phyloP scores from a whole-genome alignment of 1,140 invertebrate genomes.

The Heliconius melpomene region DNA sequence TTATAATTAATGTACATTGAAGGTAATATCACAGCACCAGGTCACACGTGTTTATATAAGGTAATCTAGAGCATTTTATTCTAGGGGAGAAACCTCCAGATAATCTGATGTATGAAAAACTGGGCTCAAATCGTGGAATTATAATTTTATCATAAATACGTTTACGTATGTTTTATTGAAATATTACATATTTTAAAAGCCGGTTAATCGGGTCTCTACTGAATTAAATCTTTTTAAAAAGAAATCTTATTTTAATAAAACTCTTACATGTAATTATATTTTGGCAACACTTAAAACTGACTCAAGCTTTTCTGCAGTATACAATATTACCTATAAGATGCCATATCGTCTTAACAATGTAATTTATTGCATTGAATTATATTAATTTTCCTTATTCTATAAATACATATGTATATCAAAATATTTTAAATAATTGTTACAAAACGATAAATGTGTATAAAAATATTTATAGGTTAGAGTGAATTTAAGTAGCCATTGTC shows the following conservation, averaged over 20 bases:
- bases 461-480: neutral
- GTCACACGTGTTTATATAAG: neutral
- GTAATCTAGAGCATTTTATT: neutral
- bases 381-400: neutral
- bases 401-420: neutral
- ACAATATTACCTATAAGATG: neutral
- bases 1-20: neutral
- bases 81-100: too few relatives aligned
- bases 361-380: conserved; percentile 1
- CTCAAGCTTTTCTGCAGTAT: neutral
- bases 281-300: neutral
- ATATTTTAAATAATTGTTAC: neutral
- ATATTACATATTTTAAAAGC: too few relatives aligned
- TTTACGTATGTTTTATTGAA: too few relatives aligned
- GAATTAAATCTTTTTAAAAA: too few relatives aligned
- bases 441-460: conserved; percentile 1
- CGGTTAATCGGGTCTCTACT: too few relatives aligned
- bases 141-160: too few relatives aligned
- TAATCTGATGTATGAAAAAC: too few relatives aligned
- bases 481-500: neutral
- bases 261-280: neutral
- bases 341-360: neutral
- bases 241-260: neutral
- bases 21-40: neutral
- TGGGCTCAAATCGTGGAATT: too few relatives aligned